These are phyloP conservation scores for Triops longicaudatus DNA, from an alignment of 1,140 invertebrate species.

Conservation along the genomic window DNA sequence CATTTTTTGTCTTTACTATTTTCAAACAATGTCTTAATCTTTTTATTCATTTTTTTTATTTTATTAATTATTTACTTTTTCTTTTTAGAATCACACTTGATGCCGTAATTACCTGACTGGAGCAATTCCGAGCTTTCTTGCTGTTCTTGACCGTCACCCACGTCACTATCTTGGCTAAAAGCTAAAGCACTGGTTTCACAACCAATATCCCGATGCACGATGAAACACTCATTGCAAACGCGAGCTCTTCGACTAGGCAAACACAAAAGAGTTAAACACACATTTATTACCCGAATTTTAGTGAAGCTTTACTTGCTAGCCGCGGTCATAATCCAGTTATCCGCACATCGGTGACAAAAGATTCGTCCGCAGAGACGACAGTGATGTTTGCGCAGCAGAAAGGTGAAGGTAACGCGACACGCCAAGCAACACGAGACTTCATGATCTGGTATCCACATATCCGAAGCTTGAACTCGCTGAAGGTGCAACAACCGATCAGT, in stretches of 20 bases:
- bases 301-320: neutral
- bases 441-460: conserved; percentile 24
- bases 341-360: conserved; percentile 25
- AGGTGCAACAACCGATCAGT: conserved; percentile 25
- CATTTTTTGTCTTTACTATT: too few relatives aligned
- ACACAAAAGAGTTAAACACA: neutral
- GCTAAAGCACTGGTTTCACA: neutral
- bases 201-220: conserved; percentile 20
- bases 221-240: conserved; percentile 26
- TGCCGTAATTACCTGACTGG: neutral
- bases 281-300: neutral
- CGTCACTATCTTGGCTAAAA: conserved; percentile 16
- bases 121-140: neutral
- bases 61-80: too few relatives aligned
- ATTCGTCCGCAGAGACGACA: conserved; percentile 26
- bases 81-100: neutral
- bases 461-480: conserved; percentile 23
- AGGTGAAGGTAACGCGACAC: conserved; percentile 20
- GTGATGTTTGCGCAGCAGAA: conserved; percentile 24
- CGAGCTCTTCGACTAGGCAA: neutral
- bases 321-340: conserved; percentile 24
- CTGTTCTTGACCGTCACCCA: conserved; percentile 12
- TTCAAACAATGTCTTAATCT: neutral
- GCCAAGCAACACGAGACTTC: conserved; percentile 16
- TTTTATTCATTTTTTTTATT: neutral